These are phyloP conservation scores for Noctua fimbriata DNA, from an alignment of 2,888 invertebrate species.

Conservation along the genomic window DNA sequence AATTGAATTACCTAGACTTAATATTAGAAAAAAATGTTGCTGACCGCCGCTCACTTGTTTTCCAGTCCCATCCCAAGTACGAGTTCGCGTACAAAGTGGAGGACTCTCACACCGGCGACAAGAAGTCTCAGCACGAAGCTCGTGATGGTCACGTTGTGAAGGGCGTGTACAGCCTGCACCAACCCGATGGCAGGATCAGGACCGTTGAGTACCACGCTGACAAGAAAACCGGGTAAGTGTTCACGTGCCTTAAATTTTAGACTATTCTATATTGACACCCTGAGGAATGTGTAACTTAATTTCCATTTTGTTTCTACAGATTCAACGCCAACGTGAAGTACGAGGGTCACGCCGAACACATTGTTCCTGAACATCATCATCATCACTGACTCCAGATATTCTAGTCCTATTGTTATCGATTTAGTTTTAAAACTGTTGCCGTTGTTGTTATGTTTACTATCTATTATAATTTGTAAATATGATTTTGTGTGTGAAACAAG, in stretches of 20 bases:
- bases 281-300: not conserved
- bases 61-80: slow-evolving; percentile 83
- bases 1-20: no score
- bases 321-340: slow-evolving; percentile 81
- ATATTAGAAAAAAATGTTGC: no score
- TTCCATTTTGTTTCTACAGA: slow-evolving; percentile 35
- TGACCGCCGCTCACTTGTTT: slow-evolving; percentile 5
- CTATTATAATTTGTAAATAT: slow-evolving; percentile 12
- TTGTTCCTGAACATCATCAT: slow-evolving; percentile 77
- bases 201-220: slow-evolving; percentile 87
- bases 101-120: slow-evolving; percentile 88
- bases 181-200: slow-evolving; percentile 82
- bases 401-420: slow-evolving; percentile 2
- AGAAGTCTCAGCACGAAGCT: slow-evolving; percentile 86
- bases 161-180: slow-evolving; percentile 89
- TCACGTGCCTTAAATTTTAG: not conserved
- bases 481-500: not conserved
- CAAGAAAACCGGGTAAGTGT: slow-evolving; percentile 71
- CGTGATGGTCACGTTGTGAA: slow-evolving; percentile 89
- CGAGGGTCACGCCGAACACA: slow-evolving; percentile 77
- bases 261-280: not conserved
- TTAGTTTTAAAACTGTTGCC: slow-evolving; percentile 16
- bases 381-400: slow-evolving; percentile 18
- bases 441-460: slow-evolving; percentile 9
- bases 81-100: slow-evolving; percentile 86